A percentile compares a stretch with the other conserved stretches of the same genome.
Conservation (phyloP, 2,113 vertebrate genomes). For the Capricornis sumatraensis region DNA sequence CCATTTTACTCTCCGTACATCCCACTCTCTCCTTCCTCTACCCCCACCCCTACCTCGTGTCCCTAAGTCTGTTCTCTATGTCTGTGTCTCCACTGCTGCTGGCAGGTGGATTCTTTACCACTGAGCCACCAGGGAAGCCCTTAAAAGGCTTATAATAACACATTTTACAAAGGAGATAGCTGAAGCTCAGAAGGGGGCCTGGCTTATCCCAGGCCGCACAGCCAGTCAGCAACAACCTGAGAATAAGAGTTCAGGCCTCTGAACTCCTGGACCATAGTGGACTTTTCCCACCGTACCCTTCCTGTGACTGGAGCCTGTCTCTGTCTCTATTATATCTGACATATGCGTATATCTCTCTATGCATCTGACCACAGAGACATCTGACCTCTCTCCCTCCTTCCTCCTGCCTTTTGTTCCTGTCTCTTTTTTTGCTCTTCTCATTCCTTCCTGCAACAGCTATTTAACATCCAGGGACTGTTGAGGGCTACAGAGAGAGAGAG, state of each 20-base stretch:
- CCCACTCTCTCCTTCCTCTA: neutral
- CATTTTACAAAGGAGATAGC: neutral
- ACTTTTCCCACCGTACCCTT: rapidly evolving
- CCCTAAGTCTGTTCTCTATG: neutral
- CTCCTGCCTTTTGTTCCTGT: neutral
- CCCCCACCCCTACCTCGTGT: rapidly evolving
- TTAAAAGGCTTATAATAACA: neutral
- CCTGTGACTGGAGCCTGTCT: neutral
- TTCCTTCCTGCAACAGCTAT: neutral
- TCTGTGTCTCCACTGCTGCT: neutral
- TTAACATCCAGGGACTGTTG: neutral
- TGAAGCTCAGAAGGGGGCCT: neutral
- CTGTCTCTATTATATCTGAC: rapidly evolving
- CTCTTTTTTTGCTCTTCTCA: neutral
- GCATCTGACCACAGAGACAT: neutral
- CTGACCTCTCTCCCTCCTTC: neutral
- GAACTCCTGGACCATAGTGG: neutral
- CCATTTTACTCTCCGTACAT: neutral
- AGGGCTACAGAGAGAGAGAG: neutral
- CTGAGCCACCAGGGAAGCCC: neutral
- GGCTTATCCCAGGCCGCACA: neutral
- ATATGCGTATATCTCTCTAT: neutral
- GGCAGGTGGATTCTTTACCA: neutral
- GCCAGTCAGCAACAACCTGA: neutral
- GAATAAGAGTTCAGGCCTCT: neutral